Percentiles rank a stretch among this genome's conserved stretches.
phyloP scores from a whole-genome alignment of 2,888 invertebrate genomes.

The Plagiodera versicolora region DNA sequence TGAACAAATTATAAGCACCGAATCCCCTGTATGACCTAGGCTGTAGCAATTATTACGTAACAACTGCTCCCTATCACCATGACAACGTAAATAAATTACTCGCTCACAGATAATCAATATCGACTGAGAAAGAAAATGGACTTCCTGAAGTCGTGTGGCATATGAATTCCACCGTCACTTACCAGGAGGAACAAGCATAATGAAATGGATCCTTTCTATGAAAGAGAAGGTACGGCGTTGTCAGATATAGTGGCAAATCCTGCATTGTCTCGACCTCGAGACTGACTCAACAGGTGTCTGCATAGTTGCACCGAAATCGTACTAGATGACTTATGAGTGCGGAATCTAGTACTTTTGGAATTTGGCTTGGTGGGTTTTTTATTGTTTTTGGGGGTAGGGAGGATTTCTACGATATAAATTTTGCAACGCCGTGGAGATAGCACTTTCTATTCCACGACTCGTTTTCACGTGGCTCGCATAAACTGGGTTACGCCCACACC shows the following conservation, averaged over 20 bases:
- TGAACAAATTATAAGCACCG: too few species aligned
- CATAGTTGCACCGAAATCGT: too few species aligned
- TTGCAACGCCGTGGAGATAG: slow-evolving; percentile 8
- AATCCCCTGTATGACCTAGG: too few species aligned
- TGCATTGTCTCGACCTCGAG: too few species aligned
- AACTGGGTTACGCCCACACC: slow-evolving; percentile 7
- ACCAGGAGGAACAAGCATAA: background rate
- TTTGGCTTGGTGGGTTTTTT: too few species aligned
- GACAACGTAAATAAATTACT: background rate
- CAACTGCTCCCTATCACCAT: background rate
- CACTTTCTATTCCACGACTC: slow-evolving; percentile 10
- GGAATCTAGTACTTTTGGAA: too few species aligned
- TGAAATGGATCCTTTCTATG: background rate
- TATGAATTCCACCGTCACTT: background rate
- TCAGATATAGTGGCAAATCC: too few species aligned
- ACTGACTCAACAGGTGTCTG: too few species aligned
- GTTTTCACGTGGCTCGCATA: background rate
- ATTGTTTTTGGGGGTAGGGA: too few species aligned
- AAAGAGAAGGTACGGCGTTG: background rate
- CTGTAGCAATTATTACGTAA: too few species aligned
- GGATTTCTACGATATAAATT: background rate
- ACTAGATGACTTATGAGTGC: too few species aligned
- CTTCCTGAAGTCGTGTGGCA: slow-evolving; percentile 14
- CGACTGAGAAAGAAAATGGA: background rate
- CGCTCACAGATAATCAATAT: background rate